A percentile compares a stretch with the other conserved stretches of the same genome.
These are phyloP conservation scores for Xenopus laevis DNA, from an alignment of 2,113 vertebrate genomes.

Conservation along the genomic window DNA sequence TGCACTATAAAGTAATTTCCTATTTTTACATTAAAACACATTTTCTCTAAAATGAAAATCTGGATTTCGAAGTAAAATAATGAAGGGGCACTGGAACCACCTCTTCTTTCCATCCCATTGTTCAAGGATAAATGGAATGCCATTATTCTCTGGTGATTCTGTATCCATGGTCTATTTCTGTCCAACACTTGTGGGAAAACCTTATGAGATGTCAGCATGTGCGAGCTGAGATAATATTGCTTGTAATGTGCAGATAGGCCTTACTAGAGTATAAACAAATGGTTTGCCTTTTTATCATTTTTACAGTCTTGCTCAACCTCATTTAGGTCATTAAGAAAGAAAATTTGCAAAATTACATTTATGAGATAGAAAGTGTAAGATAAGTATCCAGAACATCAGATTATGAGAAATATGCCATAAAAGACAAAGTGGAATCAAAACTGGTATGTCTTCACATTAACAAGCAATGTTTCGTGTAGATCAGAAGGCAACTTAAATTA, in stretches of 20 bases:
- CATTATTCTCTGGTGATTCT: conserved; percentile 65
- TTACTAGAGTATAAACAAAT: conserved; percentile 63
- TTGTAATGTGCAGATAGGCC: conserved; percentile 74
- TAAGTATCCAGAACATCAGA: no score
- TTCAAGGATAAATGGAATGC: conserved; percentile 68
- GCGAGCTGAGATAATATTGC: conserved; percentile 73
- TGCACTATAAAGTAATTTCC: no score
- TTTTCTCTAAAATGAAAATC: conserved; percentile 33
- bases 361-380: no score
- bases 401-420: no score
- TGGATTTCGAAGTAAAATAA: conserved; percentile 55
- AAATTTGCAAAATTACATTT: no score
- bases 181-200: conserved; percentile 65
- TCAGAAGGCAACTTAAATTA: no score
- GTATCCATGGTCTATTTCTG: conserved; percentile 72
- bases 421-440: no score
- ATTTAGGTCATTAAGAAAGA: conserved; percentile 50
- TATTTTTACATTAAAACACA: no score
- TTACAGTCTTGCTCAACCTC: conserved; percentile 67
- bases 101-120: conserved; percentile 66
- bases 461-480: no score
- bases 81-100: conserved; percentile 56
- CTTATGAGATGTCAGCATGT: conserved; percentile 76
- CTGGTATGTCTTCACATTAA: no score
- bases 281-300: conserved; percentile 73